Evolutionary conservation across 1,140 invertebrate genomes (phyloP).

Genomic region (Cotesia chilonis): DNA sequence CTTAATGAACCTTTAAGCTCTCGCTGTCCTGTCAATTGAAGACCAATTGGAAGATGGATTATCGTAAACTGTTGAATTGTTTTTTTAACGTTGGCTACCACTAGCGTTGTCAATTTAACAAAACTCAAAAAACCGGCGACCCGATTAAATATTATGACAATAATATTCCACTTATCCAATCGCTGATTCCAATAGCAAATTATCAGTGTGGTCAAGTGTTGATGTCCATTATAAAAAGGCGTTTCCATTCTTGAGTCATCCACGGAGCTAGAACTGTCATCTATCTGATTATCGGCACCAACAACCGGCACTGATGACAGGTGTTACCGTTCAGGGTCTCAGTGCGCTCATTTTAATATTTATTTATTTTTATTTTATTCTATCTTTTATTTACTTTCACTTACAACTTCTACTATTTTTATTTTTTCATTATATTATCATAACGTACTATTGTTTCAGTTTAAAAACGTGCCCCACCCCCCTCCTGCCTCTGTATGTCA

Average conservation of each 20-base stretch:
- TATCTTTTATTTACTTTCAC: not conserved
- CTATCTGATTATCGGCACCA: not conserved
- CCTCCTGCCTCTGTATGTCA: not conserved
- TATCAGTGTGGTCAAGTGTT: not conserved
- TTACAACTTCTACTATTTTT: too few relatives aligned
- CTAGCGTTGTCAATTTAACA: too few relatives aligned
- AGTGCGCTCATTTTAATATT: not conserved
- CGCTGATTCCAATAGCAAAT: too few relatives aligned
- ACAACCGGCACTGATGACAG: constrained; percentile 25
- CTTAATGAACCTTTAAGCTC: too few relatives aligned
- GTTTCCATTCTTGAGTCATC: constrained; percentile 35
- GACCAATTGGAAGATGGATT: too few relatives aligned
- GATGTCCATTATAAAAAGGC: constrained; percentile 23
- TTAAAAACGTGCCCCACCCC: not conserved
- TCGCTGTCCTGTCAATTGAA: too few relatives aligned
- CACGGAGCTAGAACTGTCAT: constrained; percentile 15
- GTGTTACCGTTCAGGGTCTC: constrained; percentile 21
- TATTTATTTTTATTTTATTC: not conserved
- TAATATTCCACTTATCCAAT: too few relatives aligned
- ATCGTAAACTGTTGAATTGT: too few relatives aligned
- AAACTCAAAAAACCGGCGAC: too few relatives aligned
- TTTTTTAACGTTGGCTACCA: too few relatives aligned
- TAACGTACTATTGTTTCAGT: not conserved
- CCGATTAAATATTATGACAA: too few relatives aligned
- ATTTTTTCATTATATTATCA: not conserved